These are phyloP conservation scores for Acanthornis magna DNA, from an alignment of 2,797 vertebrate genomes.

Conservation along the genomic window DNA sequence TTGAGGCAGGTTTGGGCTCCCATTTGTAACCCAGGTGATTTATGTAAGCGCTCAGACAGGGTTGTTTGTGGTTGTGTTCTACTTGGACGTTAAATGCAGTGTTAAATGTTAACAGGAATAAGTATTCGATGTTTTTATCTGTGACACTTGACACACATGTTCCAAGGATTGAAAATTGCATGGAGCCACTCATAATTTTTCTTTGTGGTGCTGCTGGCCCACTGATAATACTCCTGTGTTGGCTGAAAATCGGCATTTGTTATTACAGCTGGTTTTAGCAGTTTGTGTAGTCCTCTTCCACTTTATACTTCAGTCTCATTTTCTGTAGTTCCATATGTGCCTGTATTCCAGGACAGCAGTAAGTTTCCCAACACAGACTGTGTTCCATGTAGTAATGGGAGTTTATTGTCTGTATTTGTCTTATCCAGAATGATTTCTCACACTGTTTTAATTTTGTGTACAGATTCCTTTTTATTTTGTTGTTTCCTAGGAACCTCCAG, in stretches of 20 bases:
- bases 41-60: background rate
- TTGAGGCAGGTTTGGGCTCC: background rate
- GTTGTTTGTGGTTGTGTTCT: background rate
- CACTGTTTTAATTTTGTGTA: background rate
- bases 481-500: constrained; percentile 87
- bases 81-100: background rate
- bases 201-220: background rate
- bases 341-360: background rate
- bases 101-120: background rate
- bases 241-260: background rate
- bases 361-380: background rate
- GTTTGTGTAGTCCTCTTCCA: background rate
- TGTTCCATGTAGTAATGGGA: background rate
- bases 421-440: background rate
- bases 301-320: background rate
- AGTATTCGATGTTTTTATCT: background rate
- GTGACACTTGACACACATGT: background rate
- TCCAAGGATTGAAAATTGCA: background rate
- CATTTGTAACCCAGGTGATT: background rate
- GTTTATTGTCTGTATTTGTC: background rate
- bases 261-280: background rate
- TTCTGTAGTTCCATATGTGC: background rate
- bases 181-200: background rate
- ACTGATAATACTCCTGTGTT: background rate
- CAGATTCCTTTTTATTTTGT: constrained; percentile 19